These are phyloP conservation scores for Plagiodera versicolora DNA, from an alignment of 2,888 invertebrate species.

Conservation along the genomic window DNA sequence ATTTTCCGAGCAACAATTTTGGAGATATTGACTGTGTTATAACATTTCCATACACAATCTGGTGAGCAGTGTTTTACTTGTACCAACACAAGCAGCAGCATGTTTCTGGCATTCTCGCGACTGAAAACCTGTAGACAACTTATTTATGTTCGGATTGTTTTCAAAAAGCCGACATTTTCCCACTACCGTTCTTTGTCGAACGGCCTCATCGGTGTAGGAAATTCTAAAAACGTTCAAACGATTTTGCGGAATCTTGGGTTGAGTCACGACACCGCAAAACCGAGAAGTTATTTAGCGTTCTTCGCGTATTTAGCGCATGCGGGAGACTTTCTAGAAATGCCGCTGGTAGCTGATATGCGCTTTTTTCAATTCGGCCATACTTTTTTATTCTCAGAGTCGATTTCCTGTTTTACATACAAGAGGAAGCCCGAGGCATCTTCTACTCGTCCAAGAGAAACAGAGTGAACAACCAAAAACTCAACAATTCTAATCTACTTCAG, in stretches of 20 bases:
- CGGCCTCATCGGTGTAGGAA: conserved; percentile 46
- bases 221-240: conserved; percentile 51
- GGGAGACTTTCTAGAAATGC: conserved; percentile 27
- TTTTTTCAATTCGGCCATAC: conserved; percentile 20
- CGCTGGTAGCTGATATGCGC: conserved; percentile 23
- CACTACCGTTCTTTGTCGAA: conserved; percentile 50
- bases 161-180: conserved; percentile 56
- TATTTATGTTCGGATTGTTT: conserved; percentile 58
- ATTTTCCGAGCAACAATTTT: too few relatives aligned
- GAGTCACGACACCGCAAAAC: conserved; percentile 50
- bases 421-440: conserved; percentile 38
- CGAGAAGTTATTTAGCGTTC: conserved; percentile 38
- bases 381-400: conserved; percentile 22
- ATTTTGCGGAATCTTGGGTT: conserved; percentile 53
- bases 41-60: conserved; percentile 48
- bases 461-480: conserved; percentile 2
- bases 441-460: conserved; percentile 4
- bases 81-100: conserved; percentile 50
- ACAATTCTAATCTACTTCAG: background rate
- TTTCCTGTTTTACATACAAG: conserved; percentile 50
- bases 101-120: conserved; percentile 52
- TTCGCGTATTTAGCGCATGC: conserved; percentile 28
- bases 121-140: conserved; percentile 55
- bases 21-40: conserved; percentile 22
- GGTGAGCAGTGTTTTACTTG: conserved; percentile 47